Conservation (phyloP, 2,888 invertebrate species). For the Archips crataeganus region DNA sequence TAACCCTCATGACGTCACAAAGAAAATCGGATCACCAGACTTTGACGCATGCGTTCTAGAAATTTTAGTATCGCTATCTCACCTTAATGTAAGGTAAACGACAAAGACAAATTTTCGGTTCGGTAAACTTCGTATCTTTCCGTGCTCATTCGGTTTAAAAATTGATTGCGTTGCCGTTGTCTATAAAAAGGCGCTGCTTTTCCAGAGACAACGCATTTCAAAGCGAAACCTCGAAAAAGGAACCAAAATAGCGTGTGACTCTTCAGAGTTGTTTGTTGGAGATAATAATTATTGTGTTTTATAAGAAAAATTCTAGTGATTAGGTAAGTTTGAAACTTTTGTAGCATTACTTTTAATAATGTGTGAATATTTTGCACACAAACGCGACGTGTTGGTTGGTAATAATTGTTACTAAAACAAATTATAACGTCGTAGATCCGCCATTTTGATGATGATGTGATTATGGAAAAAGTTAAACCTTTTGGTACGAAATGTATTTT, state of each 20-base stretch:
- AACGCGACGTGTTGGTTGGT: neutral
- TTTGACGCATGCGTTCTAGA: constrained; percentile 61
- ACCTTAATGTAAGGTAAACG: constrained; percentile 37
- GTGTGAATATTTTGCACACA: neutral
- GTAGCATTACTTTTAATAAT: neutral
- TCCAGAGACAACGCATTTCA: constrained; percentile 53
- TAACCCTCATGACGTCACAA: constrained; percentile 57
- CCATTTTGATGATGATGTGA: constrained; percentile 33
- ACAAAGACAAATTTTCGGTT: constrained; percentile 52
- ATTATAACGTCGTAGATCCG: constrained; percentile 18
- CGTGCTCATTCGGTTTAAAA: constrained; percentile 48
- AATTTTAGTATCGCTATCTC: constrained; percentile 50
- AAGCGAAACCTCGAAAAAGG: constrained; percentile 58
- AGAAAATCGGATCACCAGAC: constrained; percentile 47
- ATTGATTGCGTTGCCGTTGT: constrained; percentile 48
- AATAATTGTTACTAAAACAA: neutral
- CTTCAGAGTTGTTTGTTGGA: constrained; percentile 55
- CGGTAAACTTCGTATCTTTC: constrained; percentile 51
- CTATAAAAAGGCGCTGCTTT: constrained; percentile 56
- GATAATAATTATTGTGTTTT: constrained; percentile 51
- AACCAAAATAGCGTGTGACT: constrained; percentile 52
- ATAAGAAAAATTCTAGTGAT: constrained; percentile 59
- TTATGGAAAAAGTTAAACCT: neutral
- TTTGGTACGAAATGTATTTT: neutral
- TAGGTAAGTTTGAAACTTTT: constrained; percentile 52